phyloP scores from a whole-genome alignment of 2,113 vertebrate species.

The Zonotrichia leucophrys region DNA sequence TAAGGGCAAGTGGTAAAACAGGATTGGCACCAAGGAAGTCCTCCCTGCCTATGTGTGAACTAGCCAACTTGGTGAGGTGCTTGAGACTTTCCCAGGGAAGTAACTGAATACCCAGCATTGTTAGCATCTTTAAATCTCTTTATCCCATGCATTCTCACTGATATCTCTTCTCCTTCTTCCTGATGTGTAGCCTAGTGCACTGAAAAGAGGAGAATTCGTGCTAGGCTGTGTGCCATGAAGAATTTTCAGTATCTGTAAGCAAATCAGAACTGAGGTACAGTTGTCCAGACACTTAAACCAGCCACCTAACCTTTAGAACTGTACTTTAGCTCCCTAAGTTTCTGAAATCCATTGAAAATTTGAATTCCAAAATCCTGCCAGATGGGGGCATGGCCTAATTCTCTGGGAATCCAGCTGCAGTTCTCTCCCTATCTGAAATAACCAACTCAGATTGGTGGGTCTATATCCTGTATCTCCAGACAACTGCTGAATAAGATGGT shows the following conservation, averaged over 20 bases:
- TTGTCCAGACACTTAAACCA: background rate
- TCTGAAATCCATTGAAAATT: background rate
- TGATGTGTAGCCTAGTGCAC: background rate
- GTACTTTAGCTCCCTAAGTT: background rate
- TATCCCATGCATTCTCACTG: background rate
- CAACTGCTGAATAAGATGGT: background rate
- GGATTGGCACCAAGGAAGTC: background rate
- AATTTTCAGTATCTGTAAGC: background rate
- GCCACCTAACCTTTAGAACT: background rate
- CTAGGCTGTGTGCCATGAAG: background rate
- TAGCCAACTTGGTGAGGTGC: background rate
- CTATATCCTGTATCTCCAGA: background rate
- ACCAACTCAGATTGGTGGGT: background rate
- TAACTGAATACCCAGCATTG: background rate
- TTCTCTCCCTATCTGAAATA: background rate
- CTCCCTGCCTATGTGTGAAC: background rate
- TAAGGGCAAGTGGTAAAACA: background rate
- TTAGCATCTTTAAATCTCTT: background rate
- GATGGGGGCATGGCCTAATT: background rate
- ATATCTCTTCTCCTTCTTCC: background rate
- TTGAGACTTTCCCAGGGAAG: background rate
- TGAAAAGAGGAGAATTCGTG: background rate
- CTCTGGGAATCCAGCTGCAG: background rate
- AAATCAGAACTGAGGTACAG: background rate
- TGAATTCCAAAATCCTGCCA: background rate